These are phyloP conservation scores for Odontocerum albicorne DNA, from an alignment of 2,888 invertebrate species.

Conservation along the genomic window DNA sequence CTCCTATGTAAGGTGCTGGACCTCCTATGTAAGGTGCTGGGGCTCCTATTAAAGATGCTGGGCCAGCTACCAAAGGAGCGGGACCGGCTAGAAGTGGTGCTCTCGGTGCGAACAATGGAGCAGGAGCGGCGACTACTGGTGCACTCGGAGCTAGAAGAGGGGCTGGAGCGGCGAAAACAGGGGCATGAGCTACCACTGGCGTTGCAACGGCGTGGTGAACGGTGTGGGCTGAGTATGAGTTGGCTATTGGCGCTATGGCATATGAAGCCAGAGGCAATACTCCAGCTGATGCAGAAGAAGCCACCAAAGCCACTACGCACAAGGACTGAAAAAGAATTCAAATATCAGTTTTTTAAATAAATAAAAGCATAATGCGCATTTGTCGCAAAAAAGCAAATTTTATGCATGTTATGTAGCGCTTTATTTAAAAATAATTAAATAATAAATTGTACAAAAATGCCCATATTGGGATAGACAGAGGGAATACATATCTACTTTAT, in stretches of 20 bases:
- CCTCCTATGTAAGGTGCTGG: constrained; percentile 19
- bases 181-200: constrained; percentile 50
- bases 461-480: no score
- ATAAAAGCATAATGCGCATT: no score
- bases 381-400: no score
- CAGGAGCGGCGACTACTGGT: constrained; percentile 6
- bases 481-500: no score
- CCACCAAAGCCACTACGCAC: constrained; percentile 6
- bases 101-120: constrained; percentile 13
- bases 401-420: no score
- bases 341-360: neutral
- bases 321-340: constrained; percentile 13
- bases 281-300: constrained; percentile 15
- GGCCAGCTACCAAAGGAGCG: constrained; percentile 21
- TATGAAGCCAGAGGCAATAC: constrained; percentile 17
- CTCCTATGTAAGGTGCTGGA: constrained; percentile 18
- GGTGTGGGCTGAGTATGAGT: constrained; percentile 74
- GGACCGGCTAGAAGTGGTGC: constrained; percentile 17
- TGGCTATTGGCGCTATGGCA: constrained; percentile 66
- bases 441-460: no score
- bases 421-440: no score
- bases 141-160: constrained; percentile 9
- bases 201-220: constrained; percentile 75
- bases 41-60: constrained; percentile 16
- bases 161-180: constrained; percentile 39